phyloP scores from a whole-genome alignment of 1,140 invertebrate species.

The Aphelinus atriplicis region DNA sequence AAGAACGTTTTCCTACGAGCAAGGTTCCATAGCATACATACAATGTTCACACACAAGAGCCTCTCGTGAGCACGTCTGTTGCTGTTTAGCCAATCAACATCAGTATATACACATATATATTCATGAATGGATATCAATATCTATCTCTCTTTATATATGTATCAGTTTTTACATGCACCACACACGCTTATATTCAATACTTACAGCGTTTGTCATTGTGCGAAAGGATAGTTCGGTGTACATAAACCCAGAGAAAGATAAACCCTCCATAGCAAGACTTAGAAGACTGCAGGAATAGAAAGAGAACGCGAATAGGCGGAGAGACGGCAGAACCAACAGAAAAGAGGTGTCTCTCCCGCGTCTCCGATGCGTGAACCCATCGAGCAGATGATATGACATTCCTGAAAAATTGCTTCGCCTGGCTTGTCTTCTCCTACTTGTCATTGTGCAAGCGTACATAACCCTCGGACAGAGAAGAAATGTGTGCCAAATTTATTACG shows the following conservation, averaged over 20 bases:
- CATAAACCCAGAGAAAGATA: background rate
- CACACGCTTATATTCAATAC: no score
- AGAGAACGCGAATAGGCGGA: background rate
- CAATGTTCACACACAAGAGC: background rate
- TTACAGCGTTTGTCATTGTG: slow-evolving; percentile 16
- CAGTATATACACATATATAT: slow-evolving; percentile 15
- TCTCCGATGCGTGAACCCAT: background rate
- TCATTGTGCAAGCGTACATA: slow-evolving; percentile 37
- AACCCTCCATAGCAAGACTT: slow-evolving; percentile 16
- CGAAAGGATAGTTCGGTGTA: slow-evolving; percentile 32
- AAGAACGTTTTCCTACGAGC: slow-evolving; percentile 20
- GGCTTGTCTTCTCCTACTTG: slow-evolving; percentile 50
- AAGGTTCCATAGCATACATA: background rate
- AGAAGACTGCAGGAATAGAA: slow-evolving; percentile 25
- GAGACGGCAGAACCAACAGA: background rate
- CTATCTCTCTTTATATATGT: no score
- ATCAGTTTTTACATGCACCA: no score
- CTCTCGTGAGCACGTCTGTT: slow-evolving; percentile 29
- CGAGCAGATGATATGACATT: slow-evolving; percentile 1
- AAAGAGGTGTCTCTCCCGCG: background rate
- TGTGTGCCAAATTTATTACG: slow-evolving; percentile 15
- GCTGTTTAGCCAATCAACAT: slow-evolving; percentile 23
- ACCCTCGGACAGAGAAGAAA: slow-evolving; percentile 22
- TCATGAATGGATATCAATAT: background rate
- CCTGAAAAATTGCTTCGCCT: slow-evolving; percentile 49